These are phyloP conservation scores for Meteorus cinctellus DNA, from an alignment of 2,888 invertebrate genomes.

Conservation along the genomic window DNA sequence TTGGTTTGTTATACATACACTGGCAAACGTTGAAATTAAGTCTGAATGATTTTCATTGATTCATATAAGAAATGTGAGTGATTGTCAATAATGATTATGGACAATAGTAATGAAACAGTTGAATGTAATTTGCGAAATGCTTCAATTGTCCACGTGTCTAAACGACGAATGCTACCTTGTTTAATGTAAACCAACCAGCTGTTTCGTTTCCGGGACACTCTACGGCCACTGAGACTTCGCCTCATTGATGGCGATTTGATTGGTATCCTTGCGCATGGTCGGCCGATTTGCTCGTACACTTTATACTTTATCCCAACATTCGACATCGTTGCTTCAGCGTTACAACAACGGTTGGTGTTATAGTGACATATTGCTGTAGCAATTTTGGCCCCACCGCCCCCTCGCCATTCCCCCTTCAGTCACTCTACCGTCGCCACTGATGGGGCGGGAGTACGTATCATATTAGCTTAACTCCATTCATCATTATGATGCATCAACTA, in stretches of 20 bases:
- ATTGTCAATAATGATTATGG: slow-evolving; percentile 5
- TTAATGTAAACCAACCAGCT: slow-evolving; percentile 63
- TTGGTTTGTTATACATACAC: neutral
- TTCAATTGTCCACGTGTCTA: neutral
- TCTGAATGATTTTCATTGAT: neutral
- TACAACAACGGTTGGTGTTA: slow-evolving; percentile 18
- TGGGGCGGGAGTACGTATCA: slow-evolving; percentile 33
- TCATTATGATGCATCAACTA: slow-evolving; percentile 30
- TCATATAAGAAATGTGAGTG: neutral
- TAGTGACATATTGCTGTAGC: slow-evolving; percentile 29
- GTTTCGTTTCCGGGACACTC: slow-evolving; percentile 52
- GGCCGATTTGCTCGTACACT: slow-evolving; percentile 33
- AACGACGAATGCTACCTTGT: slow-evolving; percentile 55
- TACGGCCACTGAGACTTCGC: slow-evolving; percentile 39
- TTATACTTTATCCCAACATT: slow-evolving; percentile 38
- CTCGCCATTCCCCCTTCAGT: neutral
- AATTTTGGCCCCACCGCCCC: slow-evolving; percentile 33
- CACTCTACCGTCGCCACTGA: slow-evolving; percentile 37
- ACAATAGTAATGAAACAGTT: slow-evolving; percentile 22
- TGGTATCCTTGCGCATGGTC: slow-evolving; percentile 36
- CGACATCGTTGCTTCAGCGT: slow-evolving; percentile 42
- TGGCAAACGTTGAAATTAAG: neutral
- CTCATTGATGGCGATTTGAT: slow-evolving; percentile 44
- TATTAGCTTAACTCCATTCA: slow-evolving; percentile 39
- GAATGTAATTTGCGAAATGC: slow-evolving; percentile 37